Conservation (phyloP, 2,797 vertebrate genomes). For the Syngnathus acus region DNA sequence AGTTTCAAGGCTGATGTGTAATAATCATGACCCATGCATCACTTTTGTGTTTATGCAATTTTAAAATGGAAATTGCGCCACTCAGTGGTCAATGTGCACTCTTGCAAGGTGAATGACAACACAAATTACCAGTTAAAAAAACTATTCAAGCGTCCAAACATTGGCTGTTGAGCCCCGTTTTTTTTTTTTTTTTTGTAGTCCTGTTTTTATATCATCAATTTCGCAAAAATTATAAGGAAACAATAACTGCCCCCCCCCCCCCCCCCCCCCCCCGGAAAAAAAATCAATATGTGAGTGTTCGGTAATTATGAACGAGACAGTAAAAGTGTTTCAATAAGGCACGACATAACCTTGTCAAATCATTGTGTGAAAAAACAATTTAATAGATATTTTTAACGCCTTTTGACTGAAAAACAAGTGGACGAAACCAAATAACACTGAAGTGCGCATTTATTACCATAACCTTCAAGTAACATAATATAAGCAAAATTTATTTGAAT, state of each 20-base stretch:
- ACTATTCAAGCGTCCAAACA: not conserved
- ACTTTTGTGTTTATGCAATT: not conserved
- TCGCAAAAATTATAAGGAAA: not conserved
- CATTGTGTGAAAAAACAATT: too few relatives aligned
- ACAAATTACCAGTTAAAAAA: not conserved
- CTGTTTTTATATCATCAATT: not conserved
- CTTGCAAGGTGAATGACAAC: constrained; percentile 1
- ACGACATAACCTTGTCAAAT: not conserved
- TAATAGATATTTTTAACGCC: not conserved
- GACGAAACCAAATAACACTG: constrained; percentile 35
- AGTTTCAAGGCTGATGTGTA: not conserved
- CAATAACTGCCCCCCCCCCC: not conserved
- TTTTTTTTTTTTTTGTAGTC: not conserved
- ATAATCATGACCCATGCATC: not conserved
- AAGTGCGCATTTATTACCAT: too few relatives aligned
- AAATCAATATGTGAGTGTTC: not conserved
- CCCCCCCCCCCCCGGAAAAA: too few relatives aligned
- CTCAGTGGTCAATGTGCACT: constrained; percentile 14
- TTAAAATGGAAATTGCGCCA: constrained; percentile 23
- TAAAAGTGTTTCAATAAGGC: not conserved
- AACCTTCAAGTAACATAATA: not conserved
- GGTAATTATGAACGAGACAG: not conserved
- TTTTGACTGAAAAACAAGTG: not conserved
- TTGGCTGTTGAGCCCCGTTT: not conserved
- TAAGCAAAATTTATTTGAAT: too few relatives aligned